These are phyloP conservation scores for Lethenteron reissneri DNA, from an alignment of 2,113 vertebrate species.

Conservation along the genomic window DNA sequence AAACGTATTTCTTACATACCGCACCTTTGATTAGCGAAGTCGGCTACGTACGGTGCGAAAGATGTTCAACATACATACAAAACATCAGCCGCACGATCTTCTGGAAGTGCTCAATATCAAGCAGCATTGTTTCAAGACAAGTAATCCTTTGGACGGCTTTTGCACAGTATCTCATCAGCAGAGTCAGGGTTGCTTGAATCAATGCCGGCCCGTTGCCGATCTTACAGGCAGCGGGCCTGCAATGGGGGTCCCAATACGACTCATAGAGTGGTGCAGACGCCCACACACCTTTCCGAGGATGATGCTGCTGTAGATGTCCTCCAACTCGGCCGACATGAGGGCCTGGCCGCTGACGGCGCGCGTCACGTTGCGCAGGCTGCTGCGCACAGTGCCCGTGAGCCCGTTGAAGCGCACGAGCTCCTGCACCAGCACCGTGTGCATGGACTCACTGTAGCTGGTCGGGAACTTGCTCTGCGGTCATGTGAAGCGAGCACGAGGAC, in stretches of 20 bases:
- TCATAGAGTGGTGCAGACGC: not conserved
- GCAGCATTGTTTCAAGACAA: too few species aligned
- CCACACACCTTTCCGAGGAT: constrained; percentile 14
- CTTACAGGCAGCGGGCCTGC: too few species aligned
- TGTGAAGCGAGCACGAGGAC: too few species aligned
- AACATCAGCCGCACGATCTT: too few species aligned
- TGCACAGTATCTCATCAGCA: not conserved
- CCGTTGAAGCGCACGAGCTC: constrained; percentile 8
- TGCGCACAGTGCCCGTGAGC: constrained; percentile 12
- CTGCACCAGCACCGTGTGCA: constrained; percentile 11
- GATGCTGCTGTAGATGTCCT: constrained; percentile 14
- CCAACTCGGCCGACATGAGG: constrained; percentile 13
- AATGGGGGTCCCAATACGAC: not conserved
- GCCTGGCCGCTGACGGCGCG: constrained; percentile 13
- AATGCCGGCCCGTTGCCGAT: too few species aligned
- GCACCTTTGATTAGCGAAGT: too few species aligned
- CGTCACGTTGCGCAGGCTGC: constrained; percentile 12
- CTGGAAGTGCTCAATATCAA: too few species aligned
- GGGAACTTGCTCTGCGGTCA: constrained; percentile 10
- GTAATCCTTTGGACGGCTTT: not conserved
- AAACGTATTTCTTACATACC: too few species aligned
- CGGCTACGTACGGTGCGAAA: too few species aligned
- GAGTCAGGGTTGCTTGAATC: too few species aligned
- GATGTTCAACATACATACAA: too few species aligned
- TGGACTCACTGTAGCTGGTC: constrained; percentile 12